Base-by-base conservation (phyloP, 2,113 vertebrate species). In the Rhipidura dahli region DNA sequence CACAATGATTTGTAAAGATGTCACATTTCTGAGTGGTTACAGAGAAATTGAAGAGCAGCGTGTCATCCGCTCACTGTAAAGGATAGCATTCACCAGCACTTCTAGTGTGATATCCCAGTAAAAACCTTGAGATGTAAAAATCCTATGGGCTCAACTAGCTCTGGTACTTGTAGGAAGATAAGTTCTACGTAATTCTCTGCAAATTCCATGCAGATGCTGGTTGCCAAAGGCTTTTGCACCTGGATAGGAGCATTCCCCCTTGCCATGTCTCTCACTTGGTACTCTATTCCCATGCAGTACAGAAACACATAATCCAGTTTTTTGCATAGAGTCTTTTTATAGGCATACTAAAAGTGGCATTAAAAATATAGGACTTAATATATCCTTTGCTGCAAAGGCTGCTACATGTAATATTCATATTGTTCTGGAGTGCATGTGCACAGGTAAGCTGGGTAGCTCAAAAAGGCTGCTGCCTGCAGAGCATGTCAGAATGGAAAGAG, bases 251-350 rank as follows among this genome's bases (percentile, higher is more conserved):
- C 72, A 18, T 83, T 94, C 54, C 76, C 3, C 1, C 50, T 93
- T 95, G 78, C 82, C 33, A 3, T 20, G 26, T 89, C 60, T 92
- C 82, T 95, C 47, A 17, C 60, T 90, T 83, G 56, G 72, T 84
- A 83, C 42, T 42, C 33, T 81, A 3, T 86, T 84, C 78, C 69
- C 60, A 26, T 56, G 35, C 47, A 90, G 54, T 53, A 53, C 56
- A 86, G 60, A 95, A 92, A 93, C 24, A 81, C 13, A 69, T 56
- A 87, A 91, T 91, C 54, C 22, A 49, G 9, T 70, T 70, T 85
- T 96, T 87, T 83, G 85, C 79, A 82, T 30, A 57, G 73, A 85
- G 21, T 83, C 94, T 94, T 97, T 94, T 96, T 89, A 93, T 90
- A 95, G 92, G 47, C 39, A 47, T 60, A 78, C 68, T 95, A 88